Base-by-base conservation (phyloP, 2,113 vertebrate species). In the Gnathonemus echidnorhynchus region DNA sequence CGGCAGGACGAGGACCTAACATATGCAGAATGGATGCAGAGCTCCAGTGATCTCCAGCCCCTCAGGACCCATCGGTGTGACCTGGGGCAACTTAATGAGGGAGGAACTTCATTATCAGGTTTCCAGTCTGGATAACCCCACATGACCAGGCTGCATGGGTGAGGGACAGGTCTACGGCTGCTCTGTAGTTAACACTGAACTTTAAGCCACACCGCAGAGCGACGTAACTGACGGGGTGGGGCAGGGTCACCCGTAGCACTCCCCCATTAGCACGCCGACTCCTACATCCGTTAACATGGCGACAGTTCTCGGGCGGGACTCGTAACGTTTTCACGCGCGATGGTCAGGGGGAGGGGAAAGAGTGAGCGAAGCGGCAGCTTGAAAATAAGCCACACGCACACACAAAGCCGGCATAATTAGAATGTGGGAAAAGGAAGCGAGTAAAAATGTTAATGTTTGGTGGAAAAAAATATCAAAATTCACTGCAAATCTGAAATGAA, bases 361-460 rank as follows among this genome's bases (percentile, higher is more conserved):
- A 87, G 50, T 3, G 6, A 17, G 5, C 89, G 91, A 90, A 91
- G 91, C 74, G 2, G 88, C 90, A 90, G 92, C 87, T 91, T 91
- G 87, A 92, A 3, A 88, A 17, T 15, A 1, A 93, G 83, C 24
- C 90, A 88, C 2, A 35, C 56, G 19, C 84, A 39, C 56, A 89
- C 86, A 66, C 17, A 90, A 89, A 89, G 70, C 35, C 35, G 83
- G 50, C 86, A 90, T 87, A 91, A 93, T 93, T 91, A 91, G 42
- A 90, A 48, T 19, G 87, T 39, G 90, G 42, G 46, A 89, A 88
- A 74, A 90, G 83, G 50, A 91, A 91, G 90, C 8, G 56, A 49
- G 92, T 88, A 88, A 90, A 90, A 91, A 92, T 87, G 88, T 90
- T 88, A 88, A 89, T 35, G 88, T 92, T 90, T 89, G 77, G 85